Conservation (phyloP, 2,113 vertebrate genomes). For the Poicephalus gulielmi region DNA sequence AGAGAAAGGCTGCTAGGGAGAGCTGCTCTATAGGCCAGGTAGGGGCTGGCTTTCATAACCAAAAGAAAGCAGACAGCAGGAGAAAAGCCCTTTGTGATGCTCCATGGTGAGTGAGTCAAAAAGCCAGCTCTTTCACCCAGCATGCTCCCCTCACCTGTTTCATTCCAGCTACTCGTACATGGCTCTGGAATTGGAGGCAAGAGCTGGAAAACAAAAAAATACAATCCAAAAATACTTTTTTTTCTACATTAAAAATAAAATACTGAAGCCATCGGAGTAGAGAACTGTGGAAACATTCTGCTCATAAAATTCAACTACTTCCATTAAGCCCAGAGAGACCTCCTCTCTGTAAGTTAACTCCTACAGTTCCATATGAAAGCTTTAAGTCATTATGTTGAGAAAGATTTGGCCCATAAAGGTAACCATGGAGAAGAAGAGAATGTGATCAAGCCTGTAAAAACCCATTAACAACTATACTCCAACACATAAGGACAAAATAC, state of each 20-base stretch:
- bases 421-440: not conserved
- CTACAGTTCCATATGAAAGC: not conserved
- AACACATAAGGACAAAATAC: not conserved
- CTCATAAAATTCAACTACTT: not conserved
- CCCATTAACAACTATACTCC: not conserved
- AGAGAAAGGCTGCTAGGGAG: not conserved
- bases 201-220: constrained; percentile 35
- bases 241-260: not conserved
- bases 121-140: constrained; percentile 28
- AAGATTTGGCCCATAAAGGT: not conserved
- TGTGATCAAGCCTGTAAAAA: not conserved
- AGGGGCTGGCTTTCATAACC: not conserved
- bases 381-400: not conserved
- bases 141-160: constrained; percentile 23
- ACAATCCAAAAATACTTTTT: not conserved
- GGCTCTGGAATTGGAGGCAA: constrained; percentile 36
- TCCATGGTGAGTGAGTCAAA: not conserved
- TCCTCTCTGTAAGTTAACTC: not conserved
- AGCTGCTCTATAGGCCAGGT: not conserved
- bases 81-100: not conserved
- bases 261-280: not conserved
- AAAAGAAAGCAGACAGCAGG: not conserved
- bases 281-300: not conserved
- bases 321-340: not conserved
- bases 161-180: not conserved